phyloP scores from a whole-genome alignment of 2,113 vertebrate species.

The Bujurquina vittata region DNA sequence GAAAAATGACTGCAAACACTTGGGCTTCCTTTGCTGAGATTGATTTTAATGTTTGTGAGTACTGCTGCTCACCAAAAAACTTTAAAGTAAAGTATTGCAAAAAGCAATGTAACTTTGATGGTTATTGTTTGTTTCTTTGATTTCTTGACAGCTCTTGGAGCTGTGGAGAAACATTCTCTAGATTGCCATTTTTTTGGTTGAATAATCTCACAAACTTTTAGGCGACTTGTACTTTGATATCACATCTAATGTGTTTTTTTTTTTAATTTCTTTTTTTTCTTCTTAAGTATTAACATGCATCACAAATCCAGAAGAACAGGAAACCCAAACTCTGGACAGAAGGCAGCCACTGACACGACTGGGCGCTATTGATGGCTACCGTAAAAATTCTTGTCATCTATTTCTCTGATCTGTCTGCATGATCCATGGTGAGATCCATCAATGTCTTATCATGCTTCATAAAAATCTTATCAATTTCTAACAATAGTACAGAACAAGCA shows the following conservation, averaged over 20 bases:
- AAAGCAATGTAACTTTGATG: background rate
- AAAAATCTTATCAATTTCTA: slow-evolving; percentile 79
- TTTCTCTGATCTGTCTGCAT: slow-evolving; percentile 63
- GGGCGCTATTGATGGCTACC: slow-evolving; percentile 27
- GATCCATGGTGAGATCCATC: slow-evolving; percentile 76
- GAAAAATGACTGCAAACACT: background rate
- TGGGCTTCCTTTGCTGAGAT: background rate
- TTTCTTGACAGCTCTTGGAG: background rate
- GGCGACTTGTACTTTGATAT: background rate
- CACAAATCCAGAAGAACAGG: slow-evolving; percentile 4
- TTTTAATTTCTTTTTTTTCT: background rate
- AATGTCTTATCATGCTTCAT: slow-evolving; percentile 71
- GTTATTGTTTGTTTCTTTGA: background rate
- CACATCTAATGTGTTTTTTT: background rate
- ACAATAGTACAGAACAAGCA: slow-evolving; percentile 72
- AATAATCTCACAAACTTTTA: background rate
- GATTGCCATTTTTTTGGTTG: background rate
- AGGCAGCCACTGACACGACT: background rate
- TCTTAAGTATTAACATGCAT: background rate
- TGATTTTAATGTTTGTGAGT: background rate
- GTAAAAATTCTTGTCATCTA: slow-evolving; percentile 26
- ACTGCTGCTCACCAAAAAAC: background rate
- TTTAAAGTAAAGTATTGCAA: background rate
- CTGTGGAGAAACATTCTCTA: background rate
- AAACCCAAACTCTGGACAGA: background rate